Evolutionary conservation across 1,140 invertebrate genomes (phyloP).

Genomic region (Sarcophaga bullata): DNA sequence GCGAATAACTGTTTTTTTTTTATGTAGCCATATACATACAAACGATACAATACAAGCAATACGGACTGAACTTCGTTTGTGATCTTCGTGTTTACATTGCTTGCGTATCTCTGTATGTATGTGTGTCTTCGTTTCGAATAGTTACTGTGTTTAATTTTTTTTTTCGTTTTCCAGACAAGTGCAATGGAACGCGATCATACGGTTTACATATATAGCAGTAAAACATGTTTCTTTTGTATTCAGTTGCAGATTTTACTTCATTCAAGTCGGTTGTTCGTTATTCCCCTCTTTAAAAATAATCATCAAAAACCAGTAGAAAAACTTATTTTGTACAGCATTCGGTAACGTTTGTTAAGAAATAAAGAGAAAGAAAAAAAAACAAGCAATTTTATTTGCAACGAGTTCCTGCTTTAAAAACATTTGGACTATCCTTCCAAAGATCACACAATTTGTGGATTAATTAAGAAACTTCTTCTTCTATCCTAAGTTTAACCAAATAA

Average conservation of each 20-base stretch:
- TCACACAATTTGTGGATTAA: constrained; percentile 24
- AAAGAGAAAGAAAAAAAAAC: not conserved
- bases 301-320: not conserved
- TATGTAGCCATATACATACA: not conserved
- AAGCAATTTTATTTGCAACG: not conserved
- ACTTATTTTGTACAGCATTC: not conserved
- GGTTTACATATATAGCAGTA: constrained; percentile 45
- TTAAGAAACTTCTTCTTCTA: not conserved
- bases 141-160: not conserved
- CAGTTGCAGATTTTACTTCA: constrained; percentile 45
- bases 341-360: not conserved
- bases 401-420: constrained; percentile 21
- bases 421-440: constrained; percentile 38
- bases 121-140: not conserved
- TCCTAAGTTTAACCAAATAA: constrained; percentile 30
- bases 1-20: not conserved
- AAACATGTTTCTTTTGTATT: constrained; percentile 45
- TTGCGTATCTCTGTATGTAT: not conserved
- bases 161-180: not conserved
- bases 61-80: not conserved
- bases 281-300: not conserved
- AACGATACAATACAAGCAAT: not conserved
- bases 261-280: constrained; percentile 42
- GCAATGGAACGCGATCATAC: constrained; percentile 29
- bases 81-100: not conserved